phyloP scores from a whole-genome alignment of 2,113 vertebrate genomes.

The Callithrix jacchus region DNA sequence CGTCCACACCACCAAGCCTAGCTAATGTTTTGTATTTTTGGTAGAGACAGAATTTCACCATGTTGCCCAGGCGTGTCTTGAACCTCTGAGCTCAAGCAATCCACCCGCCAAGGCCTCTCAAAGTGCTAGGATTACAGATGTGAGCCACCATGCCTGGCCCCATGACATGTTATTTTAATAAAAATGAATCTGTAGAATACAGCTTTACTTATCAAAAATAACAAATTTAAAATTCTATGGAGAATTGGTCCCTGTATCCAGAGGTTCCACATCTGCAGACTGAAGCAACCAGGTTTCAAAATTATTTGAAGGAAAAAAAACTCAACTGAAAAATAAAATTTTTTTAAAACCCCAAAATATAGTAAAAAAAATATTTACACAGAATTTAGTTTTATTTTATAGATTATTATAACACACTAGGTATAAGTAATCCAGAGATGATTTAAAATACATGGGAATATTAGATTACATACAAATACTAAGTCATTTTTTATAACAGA shows the following conservation, averaged over 20 bases:
- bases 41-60: no score
- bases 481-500: not conserved
- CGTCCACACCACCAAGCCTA: no score
- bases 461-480: not conserved
- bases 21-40: no score
- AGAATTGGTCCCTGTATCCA: not conserved
- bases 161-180: no score
- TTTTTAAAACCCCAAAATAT: not conserved
- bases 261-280: not conserved
- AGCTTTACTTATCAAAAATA: slow-evolving; percentile 9
- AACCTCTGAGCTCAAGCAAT: no score
- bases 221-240: slow-evolving; percentile 39
- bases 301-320: not conserved
- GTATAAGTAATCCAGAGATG: not conserved
- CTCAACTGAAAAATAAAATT: not conserved
- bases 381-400: not conserved
- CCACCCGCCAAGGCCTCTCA: no score
- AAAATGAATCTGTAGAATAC: not conserved
- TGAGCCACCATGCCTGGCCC: no score
- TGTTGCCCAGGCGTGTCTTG: no score
- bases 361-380: not conserved
- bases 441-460: not conserved
- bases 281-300: not conserved
- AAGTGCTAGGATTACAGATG: no score
- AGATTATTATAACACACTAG: not conserved